Conservation (phyloP, 2,113 vertebrate species). For the Argyrosomus japonicus region DNA sequence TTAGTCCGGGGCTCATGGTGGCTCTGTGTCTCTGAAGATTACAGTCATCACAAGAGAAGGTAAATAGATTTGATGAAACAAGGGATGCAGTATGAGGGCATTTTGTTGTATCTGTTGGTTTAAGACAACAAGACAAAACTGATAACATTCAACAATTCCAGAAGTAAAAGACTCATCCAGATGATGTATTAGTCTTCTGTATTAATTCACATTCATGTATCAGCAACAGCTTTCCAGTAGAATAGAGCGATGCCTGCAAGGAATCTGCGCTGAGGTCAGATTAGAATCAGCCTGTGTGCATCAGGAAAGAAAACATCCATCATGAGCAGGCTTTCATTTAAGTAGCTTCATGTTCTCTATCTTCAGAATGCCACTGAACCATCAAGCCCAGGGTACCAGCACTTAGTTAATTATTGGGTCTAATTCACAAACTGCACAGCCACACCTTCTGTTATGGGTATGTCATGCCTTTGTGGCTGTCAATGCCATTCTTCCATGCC, state of each 20-base stretch:
- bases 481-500: constrained; percentile 72
- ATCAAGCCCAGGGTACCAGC: constrained; percentile 83
- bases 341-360: constrained; percentile 75
- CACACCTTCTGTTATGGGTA: constrained; percentile 69
- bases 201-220: constrained; percentile 10
- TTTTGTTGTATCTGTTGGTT: not conserved
- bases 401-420: constrained; percentile 80
- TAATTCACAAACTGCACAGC: constrained; percentile 72
- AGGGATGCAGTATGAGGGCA: not conserved
- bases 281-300: constrained; percentile 65
- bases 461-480: constrained; percentile 72
- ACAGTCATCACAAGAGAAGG: not conserved
- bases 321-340: constrained; percentile 78
- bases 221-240: constrained; percentile 23
- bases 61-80: not conserved
- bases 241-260: constrained; percentile 38
- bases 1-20: constrained; percentile 36
- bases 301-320: constrained; percentile 75
- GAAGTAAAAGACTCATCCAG: not conserved
- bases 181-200: not conserved
- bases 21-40: constrained; percentile 19
- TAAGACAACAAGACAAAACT: not conserved
- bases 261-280: constrained; percentile 56
- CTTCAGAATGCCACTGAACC: constrained; percentile 78
- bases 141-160: not conserved